Base-by-base conservation (phyloP, 2,888 invertebrate species). In the Xiphydria camelus region DNA sequence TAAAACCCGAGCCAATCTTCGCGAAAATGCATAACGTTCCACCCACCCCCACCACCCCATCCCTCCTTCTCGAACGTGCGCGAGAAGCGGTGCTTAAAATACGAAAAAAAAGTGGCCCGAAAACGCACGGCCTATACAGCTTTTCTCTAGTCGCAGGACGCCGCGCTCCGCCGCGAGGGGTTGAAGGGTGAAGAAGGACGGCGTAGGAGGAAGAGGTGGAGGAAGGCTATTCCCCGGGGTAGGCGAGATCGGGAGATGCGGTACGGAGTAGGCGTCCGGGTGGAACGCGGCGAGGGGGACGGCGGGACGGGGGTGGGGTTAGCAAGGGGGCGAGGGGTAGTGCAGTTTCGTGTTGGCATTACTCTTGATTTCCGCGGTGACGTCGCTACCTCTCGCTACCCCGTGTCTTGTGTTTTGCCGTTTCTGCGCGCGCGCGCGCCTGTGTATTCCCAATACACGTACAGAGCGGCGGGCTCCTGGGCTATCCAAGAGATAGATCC, bases 271-370 rank as follows among this genome's bases (percentile, higher is more conserved):
- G n/a, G n/a, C n/a, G n/a, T n/a, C n/a, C n/a, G n/a, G 38, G 22
- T 22, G 34, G 34, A 40, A 35, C 29, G 2, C 5, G 48, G 33
- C 18, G 55, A 47, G 47, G 56, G 52, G 60, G 55, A n/a, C n/a
- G 46, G 44, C 46, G 35, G 51, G 47, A 47, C 43, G 51, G 53
- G 56, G 39, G 18, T 52, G 54, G 10, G 7, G 55, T 53, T 47
- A 59, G 55, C 63, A 59, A 76, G 68, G 66, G 62, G 58, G 64
- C 69, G 51, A 68, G 77, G 78, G 66, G 74, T 75, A 80, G 81
- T 80, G 80, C 81, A 79, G 80, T 81, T 82, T 79, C 82, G 78
- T 82, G 82, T 82, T 80, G 78, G 79, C 81, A 82, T 82, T 82
- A 82, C 80, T 82, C 82, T 81, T 82, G 82, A 82, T 82, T 81